A percentile compares a stretch with the other conserved stretches of the same genome.
phyloP scores from a whole-genome alignment of 2,888 invertebrate species.

The Sinopyrophorus schimmeli region DNA sequence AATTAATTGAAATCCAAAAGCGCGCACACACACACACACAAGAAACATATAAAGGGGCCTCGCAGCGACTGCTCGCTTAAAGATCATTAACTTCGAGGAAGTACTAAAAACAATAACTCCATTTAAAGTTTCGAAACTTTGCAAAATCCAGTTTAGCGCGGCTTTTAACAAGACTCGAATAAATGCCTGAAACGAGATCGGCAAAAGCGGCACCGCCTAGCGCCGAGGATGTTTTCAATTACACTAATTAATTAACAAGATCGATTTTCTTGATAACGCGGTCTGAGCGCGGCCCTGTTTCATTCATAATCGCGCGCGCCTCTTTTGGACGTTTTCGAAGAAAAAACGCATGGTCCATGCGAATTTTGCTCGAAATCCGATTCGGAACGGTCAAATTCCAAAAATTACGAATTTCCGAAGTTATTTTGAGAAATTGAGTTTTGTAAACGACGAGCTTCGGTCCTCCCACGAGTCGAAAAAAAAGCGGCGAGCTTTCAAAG shows the following conservation, averaged over 20 bases:
- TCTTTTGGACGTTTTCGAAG: no score
- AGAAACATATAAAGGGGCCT: neutral
- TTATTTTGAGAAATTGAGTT: no score
- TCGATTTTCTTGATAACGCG: conserved; percentile 35
- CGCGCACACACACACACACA: neutral
- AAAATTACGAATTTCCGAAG: no score
- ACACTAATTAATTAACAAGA: conserved; percentile 50
- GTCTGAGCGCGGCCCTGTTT: conserved; percentile 16
- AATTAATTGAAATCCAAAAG: no score
- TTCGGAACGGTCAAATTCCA: no score
- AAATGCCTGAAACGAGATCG: conserved; percentile 46
- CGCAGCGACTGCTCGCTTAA: neutral
- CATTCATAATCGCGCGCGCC: no score
- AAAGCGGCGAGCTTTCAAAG: no score
- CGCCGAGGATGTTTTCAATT: conserved; percentile 50
- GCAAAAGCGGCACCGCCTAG: conserved; percentile 38
- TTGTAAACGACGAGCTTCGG: no score
- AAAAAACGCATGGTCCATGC: no score
- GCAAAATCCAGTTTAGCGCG: conserved; percentile 24
- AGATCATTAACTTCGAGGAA: conserved; percentile 24
- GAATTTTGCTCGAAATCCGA: no score
- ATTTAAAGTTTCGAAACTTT: conserved; percentile 28
- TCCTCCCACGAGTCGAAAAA: no score
- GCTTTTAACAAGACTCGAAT: conserved; percentile 45
- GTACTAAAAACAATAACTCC: conserved; percentile 24